A percentile compares a stretch with the other conserved stretches of the same genome.
Evolutionary conservation across 2,797 vertebrate genomes (phyloP).

Genomic region (Phoebastria nigripes): DNA sequence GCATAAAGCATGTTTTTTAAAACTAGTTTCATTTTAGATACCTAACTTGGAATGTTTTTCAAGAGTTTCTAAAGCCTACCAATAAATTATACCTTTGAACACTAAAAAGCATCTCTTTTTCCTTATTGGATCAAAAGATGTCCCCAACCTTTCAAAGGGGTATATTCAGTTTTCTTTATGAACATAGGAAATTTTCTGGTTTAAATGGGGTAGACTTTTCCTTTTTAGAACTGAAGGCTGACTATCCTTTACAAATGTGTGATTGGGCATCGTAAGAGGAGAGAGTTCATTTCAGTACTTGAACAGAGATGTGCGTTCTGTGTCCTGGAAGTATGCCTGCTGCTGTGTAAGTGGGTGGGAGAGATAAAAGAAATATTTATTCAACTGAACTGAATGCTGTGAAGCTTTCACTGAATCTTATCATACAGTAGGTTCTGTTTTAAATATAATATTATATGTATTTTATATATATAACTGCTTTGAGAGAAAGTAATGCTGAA

Average conservation of each 20-base stretch:
- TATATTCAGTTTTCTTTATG: background rate
- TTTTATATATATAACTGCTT: background rate
- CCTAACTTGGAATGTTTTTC: background rate
- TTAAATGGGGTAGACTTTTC: background rate
- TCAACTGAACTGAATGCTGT: background rate
- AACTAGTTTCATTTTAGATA: background rate
- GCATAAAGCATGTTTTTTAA: background rate
- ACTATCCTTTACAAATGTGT: background rate
- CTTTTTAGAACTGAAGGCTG: background rate
- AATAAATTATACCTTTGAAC: background rate
- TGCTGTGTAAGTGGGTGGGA: background rate
- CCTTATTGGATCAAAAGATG: background rate
- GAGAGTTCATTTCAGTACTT: background rate
- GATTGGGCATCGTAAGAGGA: background rate
- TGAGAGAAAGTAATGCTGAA: constrained; percentile 2
- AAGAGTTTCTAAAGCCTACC: background rate
- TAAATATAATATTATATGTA: background rate
- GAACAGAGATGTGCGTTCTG: background rate
- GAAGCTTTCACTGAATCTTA: background rate
- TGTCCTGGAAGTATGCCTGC: constrained; percentile 1
- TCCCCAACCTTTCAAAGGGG: background rate
- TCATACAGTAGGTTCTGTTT: background rate
- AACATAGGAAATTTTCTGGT: background rate
- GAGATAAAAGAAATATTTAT: constrained; percentile 49
- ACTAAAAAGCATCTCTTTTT: background rate